Conservation (phyloP, 2,888 invertebrate species). For the Melanargia galathea region DNA sequence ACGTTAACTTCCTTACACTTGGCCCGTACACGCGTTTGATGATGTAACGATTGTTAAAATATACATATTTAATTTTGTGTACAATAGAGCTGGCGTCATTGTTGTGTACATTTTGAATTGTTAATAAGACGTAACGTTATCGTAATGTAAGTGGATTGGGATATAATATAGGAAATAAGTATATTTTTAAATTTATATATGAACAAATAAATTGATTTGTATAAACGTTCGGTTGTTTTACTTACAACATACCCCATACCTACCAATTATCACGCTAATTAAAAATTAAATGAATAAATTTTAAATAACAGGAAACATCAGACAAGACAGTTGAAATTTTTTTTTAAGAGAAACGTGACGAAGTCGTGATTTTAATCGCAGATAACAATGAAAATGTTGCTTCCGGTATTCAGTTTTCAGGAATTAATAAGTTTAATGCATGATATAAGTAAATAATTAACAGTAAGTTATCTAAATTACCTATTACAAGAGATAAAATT, state of each 20-base stretch:
- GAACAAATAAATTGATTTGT: slow-evolving; percentile 28
- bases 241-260: background rate
- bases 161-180: slow-evolving; percentile 40
- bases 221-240: slow-evolving; percentile 28
- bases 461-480: too few species aligned
- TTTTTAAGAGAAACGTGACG: background rate
- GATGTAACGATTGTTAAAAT: background rate
- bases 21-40: background rate
- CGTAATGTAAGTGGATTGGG: slow-evolving; percentile 52
- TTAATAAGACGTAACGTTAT: slow-evolving; percentile 40
- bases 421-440: too few species aligned
- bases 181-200: slow-evolving; percentile 36
- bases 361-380: background rate
- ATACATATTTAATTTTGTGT: background rate
- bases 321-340: background rate
- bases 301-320: background rate
- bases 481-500: too few species aligned
- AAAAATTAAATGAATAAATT: background rate
- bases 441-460: too few species aligned
- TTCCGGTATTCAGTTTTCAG: slow-evolving; percentile 2
- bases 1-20: too few species aligned
- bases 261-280: background rate
- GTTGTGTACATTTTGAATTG: slow-evolving; percentile 44
- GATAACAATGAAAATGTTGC: slow-evolving; percentile 4
- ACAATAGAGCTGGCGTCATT: slow-evolving; percentile 36